Evolutionary conservation across 2,797 vertebrate genomes (phyloP), one percentile per base, ranked within the genome.

Genomic region (Percopsis omiscomaycus): DNA sequence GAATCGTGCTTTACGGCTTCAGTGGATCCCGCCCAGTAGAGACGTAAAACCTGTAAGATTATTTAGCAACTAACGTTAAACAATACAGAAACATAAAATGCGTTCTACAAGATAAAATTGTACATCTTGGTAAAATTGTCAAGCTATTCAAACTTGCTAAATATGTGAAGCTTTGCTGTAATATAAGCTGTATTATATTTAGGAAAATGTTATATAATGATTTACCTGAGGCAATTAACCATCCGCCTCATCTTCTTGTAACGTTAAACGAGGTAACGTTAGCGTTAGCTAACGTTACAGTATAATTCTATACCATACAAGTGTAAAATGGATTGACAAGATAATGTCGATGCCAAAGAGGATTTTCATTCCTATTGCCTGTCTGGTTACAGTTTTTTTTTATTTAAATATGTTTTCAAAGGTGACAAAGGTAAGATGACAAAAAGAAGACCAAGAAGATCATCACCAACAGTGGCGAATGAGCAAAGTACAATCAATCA

Each of bases 1-100:
- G 27, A 70, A 8, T 46, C 3, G 3, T 52, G 71, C 87, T 93
- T 94, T 93, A 91, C 92, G 91, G 84, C 90, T 32, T 5, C n/a
- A 55, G 64, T 58, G 62, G 16, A 73, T 75, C 69, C 73, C 81
- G 64, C 73, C 75, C 37, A 55, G 42, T 3, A 27, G 44, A 82
- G 53, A 78, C 88, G 89, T 88, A 91, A 89, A 86, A 68, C 14
- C 3, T 4, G 3, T 28, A 30, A 29, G 15, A 49, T 3, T 42
- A 3, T 10, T 47, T 32, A 12, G 37, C 2, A 51, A 51, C 1
- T 5, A 16, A 15, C 13, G 12, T 37, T 37, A 42, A 42, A 42
- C 9, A 42, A 9, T n/a, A 11, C 13, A 53, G 22, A 28, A 28
- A 28, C 1, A 4, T 27, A 6, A 50, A 67, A 59, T 50, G 11